Evolutionary conservation across 2,888 invertebrate genomes (phyloP).

Genomic region (Cataglyphis altisquamis): DNA sequence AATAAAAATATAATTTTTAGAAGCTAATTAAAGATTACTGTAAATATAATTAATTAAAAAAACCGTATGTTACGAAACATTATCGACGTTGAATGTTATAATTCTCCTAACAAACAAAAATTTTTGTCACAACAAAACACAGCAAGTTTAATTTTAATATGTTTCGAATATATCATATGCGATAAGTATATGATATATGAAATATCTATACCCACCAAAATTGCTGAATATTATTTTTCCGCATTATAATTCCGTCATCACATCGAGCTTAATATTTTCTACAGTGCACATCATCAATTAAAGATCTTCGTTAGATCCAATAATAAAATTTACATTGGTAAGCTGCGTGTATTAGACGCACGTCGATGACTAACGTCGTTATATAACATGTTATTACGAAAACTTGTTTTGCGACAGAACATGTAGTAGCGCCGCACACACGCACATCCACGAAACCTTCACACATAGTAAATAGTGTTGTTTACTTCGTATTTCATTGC

Average conservation of each 20-base stretch:
- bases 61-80: neutral
- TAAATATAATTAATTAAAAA: neutral
- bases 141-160: neutral
- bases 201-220: neutral
- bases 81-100: constrained; percentile 17
- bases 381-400: constrained; percentile 59
- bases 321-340: constrained; percentile 9
- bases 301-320: constrained; percentile 20
- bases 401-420: constrained; percentile 37
- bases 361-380: constrained; percentile 67
- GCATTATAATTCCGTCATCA: neutral
- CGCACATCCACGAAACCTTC: constrained; percentile 34
- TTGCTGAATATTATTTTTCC: neutral
- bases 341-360: neutral
- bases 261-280: neutral
- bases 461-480: constrained; percentile 51
- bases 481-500: constrained; percentile 43
- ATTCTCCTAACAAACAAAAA: neutral
- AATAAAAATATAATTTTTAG: neutral
- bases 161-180: neutral
- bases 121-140: constrained; percentile 26
- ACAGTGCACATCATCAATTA: neutral
- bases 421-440: constrained; percentile 17
- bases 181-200: neutral
- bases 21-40: neutral